Evolutionary conservation across 2,888 invertebrate species (phyloP), one percentile per base, ranked within the genome.

Genomic region (Stenolophus ochropezus): DNA sequence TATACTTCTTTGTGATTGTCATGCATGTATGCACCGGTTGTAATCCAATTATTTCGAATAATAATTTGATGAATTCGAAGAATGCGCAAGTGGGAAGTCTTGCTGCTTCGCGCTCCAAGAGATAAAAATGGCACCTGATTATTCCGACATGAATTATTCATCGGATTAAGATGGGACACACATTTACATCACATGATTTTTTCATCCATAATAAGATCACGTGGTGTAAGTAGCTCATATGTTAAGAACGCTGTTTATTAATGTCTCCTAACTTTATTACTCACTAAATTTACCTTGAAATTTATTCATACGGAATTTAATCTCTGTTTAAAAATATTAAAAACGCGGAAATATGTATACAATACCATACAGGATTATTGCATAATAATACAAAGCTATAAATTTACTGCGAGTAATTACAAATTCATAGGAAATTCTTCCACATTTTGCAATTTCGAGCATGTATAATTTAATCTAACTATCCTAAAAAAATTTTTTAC

Each of bases 41-140:
- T 69, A 69, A 69, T 69, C 65, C 65, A 69, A 69, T 69, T 69
- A 69, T 69, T 69, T 69, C 6, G 65, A 69, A 69, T 69, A 69
- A 33, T 69, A 69, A 69, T 69, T 69, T 69, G 27, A 33, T 69
- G 33, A 69, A 69, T 69, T 27, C 65, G 27, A 69, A 69, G 65
- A 69, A 69, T 69, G 65, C 65, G 27, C 33, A 69, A 69, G 65
- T 69, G 65, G 65, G 65, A 69, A 69, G 65, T 69, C 65, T 11
- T 69, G 33, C 20, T 69, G 16, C 18, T 69, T 69, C 65, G 33
- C 65, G 65, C 65, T 18, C 16, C 18, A 3, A n/a, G 16, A 18
- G 42, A 69, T 69, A 69, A 69, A 69, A 69, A 69, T 69, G 65
- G 42, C 65, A 69, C 65, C 65, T 69, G 65, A 69, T 69, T 69